Evolutionary conservation across 1,140 invertebrate genomes (phyloP).

Genomic region (Drosophila sturtevanti): DNA sequence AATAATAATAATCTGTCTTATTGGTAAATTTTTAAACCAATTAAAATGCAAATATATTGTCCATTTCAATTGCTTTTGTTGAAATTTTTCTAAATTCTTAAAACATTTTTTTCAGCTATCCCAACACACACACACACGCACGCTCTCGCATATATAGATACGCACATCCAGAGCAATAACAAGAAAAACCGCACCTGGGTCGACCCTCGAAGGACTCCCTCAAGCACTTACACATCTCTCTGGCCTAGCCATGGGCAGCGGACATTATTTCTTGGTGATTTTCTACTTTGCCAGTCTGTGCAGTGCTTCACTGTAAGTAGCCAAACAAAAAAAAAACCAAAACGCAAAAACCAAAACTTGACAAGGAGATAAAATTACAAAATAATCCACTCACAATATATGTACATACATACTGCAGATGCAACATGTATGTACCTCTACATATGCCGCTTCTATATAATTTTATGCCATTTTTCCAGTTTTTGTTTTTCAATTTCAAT

Average conservation of each 20-base stretch:
- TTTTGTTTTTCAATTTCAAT: conserved; percentile 23
- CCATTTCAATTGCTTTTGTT: too few relatives aligned
- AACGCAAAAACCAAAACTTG: not conserved
- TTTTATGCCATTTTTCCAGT: conserved; percentile 28
- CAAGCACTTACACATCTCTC: conserved; percentile 21
- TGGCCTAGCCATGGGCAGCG: conserved; percentile 74
- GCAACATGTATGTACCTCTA: conserved; percentile 44
- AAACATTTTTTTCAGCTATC: not conserved
- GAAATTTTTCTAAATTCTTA: not conserved
- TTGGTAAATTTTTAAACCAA: too few relatives aligned
- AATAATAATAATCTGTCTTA: too few relatives aligned
- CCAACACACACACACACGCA: not conserved
- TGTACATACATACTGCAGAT: conserved; percentile 49
- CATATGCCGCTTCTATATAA: conserved; percentile 25
- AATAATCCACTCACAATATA: conserved; percentile 15
- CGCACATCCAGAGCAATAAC: not conserved
- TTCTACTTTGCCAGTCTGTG: conserved; percentile 82
- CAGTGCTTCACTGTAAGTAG: conserved; percentile 83
- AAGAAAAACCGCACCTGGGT: not conserved
- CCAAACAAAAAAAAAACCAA: not conserved
- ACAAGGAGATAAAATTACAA: not conserved
- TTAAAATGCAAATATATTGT: too few relatives aligned
- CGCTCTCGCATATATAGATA: not conserved
- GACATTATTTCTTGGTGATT: conserved; percentile 82
- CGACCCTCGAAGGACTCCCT: conserved; percentile 1